Conservation (phyloP, 64 coral and sea anemone species). For the Stylophora pistillata region DNA sequence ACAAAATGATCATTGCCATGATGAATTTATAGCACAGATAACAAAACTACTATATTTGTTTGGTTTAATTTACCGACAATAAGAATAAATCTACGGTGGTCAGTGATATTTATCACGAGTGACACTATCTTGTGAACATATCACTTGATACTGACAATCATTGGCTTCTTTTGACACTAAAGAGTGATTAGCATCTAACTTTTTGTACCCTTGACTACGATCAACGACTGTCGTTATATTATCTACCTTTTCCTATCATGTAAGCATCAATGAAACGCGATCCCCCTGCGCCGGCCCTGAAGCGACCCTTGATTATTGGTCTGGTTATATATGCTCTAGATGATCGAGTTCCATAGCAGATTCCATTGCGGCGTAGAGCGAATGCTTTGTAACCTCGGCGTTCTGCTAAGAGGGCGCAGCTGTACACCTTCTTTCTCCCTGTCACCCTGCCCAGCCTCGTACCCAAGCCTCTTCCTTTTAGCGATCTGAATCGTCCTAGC, state of each 20-base stretch:
- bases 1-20: background rate
- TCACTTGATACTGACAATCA: too few species aligned
- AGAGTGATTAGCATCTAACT: too few species aligned
- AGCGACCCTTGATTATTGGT: slow-evolving; percentile 9
- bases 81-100: too few species aligned
- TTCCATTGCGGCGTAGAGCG: background rate
- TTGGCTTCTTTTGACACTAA: too few species aligned
- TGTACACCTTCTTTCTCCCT: background rate
- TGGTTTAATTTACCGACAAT: too few species aligned
- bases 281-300: slow-evolving; percentile 11
- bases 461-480: background rate
- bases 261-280: slow-evolving; percentile 20
- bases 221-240: too few species aligned
- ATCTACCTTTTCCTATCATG: background rate
- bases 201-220: too few species aligned
- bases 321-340: slow-evolving; percentile 1
- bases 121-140: too few species aligned
- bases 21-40: background rate
- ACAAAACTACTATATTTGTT: too few species aligned
- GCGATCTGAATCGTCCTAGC: slow-evolving; percentile 19
- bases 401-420: slow-evolving; percentile 6
- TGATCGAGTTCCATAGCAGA: slow-evolving; percentile 25
- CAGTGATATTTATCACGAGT: too few species aligned
- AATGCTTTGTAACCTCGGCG: slow-evolving; percentile 16
- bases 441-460: slow-evolving; percentile 27